Evolutionary conservation across 2,888 invertebrate species (phyloP).

Genomic region (Ptilodon capucinus): DNA sequence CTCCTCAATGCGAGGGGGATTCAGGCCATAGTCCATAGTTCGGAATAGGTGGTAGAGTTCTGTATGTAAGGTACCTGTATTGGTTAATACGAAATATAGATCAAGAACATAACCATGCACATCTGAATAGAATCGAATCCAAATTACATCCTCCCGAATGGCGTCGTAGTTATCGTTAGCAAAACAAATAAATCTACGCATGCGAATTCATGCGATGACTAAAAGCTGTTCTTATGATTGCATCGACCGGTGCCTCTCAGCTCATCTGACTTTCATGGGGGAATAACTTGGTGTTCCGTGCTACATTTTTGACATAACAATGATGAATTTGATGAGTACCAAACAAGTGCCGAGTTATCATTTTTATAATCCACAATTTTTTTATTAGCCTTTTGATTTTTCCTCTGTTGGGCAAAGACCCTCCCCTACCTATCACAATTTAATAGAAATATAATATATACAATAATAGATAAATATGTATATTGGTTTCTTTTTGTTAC

Average conservation of each 20-base stretch:
- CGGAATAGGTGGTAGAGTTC: too few species aligned
- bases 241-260: conserved; percentile 6
- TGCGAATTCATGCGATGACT: conserved; percentile 27
- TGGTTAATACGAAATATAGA: too few species aligned
- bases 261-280: conserved; percentile 27
- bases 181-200: conserved; percentile 20
- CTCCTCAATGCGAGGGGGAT: too few species aligned
- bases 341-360: not conserved
- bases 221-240: conserved; percentile 12
- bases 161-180: conserved; percentile 13
- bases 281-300: not conserved
- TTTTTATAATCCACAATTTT: not conserved
- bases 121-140: not conserved
- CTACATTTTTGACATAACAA: conserved; percentile 3
- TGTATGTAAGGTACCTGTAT: too few species aligned
- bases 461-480: too few species aligned
- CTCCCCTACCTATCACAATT: too few species aligned
- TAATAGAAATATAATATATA: too few species aligned
- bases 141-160: not conserved
- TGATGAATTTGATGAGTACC: conserved; percentile 1
- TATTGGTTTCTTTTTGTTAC: too few species aligned
- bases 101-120: too few species aligned
- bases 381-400: too few species aligned
- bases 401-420: too few species aligned
- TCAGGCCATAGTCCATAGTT: too few species aligned